Evolutionary conservation across 2,113 vertebrate genomes (phyloP).

Genomic region (Cinclus cinclus): DNA sequence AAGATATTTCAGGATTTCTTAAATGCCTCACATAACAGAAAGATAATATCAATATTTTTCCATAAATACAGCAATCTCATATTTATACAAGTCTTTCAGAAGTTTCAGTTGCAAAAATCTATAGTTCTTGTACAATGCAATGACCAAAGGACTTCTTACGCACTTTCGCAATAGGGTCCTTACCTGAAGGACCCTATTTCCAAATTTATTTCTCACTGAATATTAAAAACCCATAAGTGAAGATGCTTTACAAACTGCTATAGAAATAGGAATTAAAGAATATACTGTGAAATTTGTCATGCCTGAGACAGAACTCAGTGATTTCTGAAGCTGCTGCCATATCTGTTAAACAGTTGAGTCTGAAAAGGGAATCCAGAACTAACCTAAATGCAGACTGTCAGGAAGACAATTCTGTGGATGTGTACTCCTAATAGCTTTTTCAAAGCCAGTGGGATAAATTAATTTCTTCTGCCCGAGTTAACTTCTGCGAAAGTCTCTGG

Average conservation of each 20-base stretch:
- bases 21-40: not conserved
- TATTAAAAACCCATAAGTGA: not conserved
- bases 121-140: not conserved
- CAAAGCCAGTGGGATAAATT: not conserved
- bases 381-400: not conserved
- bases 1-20: constrained; percentile 1
- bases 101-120: not conserved
- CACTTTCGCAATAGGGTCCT: not conserved
- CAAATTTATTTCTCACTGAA: not conserved
- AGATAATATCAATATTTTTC: not conserved
- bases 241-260: not conserved
- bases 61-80: not conserved
- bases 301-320: not conserved
- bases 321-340: not conserved
- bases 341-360: not conserved
- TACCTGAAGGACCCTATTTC: not conserved
- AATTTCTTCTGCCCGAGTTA: not conserved
- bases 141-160: not conserved
- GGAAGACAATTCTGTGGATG: not conserved
- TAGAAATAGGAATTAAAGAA: not conserved
- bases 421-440: not conserved
- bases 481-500: not conserved
- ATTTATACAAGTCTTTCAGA: not conserved
- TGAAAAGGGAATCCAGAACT: not conserved
- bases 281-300: not conserved